phyloP scores from a whole-genome alignment of 1,140 invertebrate genomes.

The Papilio polyxenes region DNA sequence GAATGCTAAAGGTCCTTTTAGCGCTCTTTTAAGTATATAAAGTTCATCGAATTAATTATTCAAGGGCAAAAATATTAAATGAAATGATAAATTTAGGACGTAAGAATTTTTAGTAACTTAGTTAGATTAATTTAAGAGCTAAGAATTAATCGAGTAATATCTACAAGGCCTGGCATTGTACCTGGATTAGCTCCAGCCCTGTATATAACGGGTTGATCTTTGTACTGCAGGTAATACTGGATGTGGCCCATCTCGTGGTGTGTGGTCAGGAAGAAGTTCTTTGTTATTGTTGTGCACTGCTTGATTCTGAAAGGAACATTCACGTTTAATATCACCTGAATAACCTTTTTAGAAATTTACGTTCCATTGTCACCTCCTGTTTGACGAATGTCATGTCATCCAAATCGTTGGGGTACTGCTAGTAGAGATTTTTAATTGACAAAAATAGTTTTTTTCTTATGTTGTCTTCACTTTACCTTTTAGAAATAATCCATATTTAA shows the following conservation, averaged over 20 bases:
- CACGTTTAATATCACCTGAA: neutral
- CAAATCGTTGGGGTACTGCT: too few species aligned
- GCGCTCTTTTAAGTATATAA: too few species aligned
- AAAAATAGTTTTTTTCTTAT: too few species aligned
- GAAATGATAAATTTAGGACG: neutral
- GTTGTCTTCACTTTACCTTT: too few species aligned
- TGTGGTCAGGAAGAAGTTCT: constrained; percentile 85
- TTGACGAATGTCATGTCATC: too few species aligned
- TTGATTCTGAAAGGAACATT: constrained; percentile 83
- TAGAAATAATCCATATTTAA: too few species aligned
- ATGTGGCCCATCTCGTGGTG: constrained; percentile 91
- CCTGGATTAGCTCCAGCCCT: constrained; percentile 87
- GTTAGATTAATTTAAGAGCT: neutral
- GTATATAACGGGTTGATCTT: constrained; percentile 83
- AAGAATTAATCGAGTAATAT: neutral
- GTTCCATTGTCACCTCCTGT: too few species aligned
- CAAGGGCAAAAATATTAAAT: neutral
- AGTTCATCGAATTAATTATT: neutral
- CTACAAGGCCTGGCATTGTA: constrained; percentile 33
- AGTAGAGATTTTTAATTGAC: too few species aligned
- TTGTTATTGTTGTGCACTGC: constrained; percentile 88
- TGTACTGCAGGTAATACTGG: constrained; percentile 86
- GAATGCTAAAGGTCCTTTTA: too few species aligned
- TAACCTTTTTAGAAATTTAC: too few species aligned
- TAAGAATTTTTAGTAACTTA: neutral